A percentile compares a stretch with the other conserved stretches of the same genome.
phyloP scores from a whole-genome alignment of 2,797 vertebrate genomes.

The Fundulus diaphanus region DNA sequence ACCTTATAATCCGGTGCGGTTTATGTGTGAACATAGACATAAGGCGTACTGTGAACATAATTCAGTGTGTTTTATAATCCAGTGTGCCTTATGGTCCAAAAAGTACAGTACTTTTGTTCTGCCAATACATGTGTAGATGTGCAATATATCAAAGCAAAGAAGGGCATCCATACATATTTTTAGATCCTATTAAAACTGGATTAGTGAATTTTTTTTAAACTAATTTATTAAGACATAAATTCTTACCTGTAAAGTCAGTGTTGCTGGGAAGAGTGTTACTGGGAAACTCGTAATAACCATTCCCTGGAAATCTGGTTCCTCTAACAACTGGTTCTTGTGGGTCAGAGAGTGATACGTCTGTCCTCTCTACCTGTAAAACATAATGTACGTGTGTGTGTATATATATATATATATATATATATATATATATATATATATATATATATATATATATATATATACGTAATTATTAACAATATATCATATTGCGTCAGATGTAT shows the following conservation, averaged over 20 bases:
- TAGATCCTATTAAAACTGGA: neutral
- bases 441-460: neutral
- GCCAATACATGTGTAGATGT: neutral
- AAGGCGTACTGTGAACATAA: too few species aligned
- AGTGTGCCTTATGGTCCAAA: too few species aligned
- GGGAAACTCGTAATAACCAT: slow-evolving; percentile 86
- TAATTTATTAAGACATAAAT: neutral
- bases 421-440: too few species aligned
- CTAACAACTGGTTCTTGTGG: slow-evolving; percentile 74
- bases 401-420: too few species aligned
- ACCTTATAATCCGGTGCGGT: too few species aligned
- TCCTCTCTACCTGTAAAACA: slow-evolving; percentile 84
- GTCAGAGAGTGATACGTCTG: slow-evolving; percentile 84
- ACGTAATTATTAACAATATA: neutral
- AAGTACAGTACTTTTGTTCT: too few species aligned
- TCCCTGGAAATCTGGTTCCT: slow-evolving; percentile 87
- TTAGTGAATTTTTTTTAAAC: too few species aligned
- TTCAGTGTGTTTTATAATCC: too few species aligned
- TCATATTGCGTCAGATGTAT: neutral
- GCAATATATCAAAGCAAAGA: neutral
- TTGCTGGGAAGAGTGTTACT: slow-evolving; percentile 84
- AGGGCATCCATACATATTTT: neutral
- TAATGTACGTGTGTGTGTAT: too few species aligned
- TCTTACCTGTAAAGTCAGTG: slow-evolving; percentile 89
- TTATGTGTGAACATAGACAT: too few species aligned